phyloP scores from a whole-genome alignment of 2,888 invertebrate species.

The Diloba caeruleocephala region DNA sequence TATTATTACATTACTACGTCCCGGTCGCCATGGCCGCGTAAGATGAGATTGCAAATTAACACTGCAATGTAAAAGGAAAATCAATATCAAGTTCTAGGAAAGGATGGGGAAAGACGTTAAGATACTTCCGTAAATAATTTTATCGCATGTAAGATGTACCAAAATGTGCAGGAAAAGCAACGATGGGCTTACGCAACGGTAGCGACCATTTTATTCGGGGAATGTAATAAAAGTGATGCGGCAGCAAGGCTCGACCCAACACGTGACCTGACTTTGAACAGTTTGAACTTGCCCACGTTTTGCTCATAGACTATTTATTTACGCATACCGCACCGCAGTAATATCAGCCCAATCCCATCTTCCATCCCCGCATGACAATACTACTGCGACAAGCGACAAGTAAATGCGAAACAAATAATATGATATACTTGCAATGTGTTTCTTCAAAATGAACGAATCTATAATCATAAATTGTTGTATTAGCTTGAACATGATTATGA shows the following conservation, averaged over 20 bases:
- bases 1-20: too few species aligned
- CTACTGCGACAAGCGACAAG: constrained; percentile 32
- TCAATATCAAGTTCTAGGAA: not conserved
- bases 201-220: constrained; percentile 75
- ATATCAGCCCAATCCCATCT: constrained; percentile 66
- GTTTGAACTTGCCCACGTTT: constrained; percentile 68
- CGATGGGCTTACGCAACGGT: constrained; percentile 67
- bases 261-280: constrained; percentile 79
- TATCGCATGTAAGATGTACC: constrained; percentile 50
- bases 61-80: too few species aligned
- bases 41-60: too few species aligned
- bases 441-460: too few species aligned
- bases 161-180: constrained; percentile 57
- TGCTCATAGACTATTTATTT: constrained; percentile 71
- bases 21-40: too few species aligned
- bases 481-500: too few species aligned
- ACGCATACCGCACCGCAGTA: constrained; percentile 69
- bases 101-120: constrained; percentile 1
- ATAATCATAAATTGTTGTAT: too few species aligned
- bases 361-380: constrained; percentile 44
- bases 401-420: constrained; percentile 14
- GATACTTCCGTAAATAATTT: constrained; percentile 48
- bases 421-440: too few species aligned
- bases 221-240: constrained; percentile 84
- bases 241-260: constrained; percentile 63